Percentiles rank a stretch among this genome's conserved stretches.
Evolutionary conservation across 2,797 vertebrate genomes (phyloP).

Genomic region (Neosalanx taihuensis): DNA sequence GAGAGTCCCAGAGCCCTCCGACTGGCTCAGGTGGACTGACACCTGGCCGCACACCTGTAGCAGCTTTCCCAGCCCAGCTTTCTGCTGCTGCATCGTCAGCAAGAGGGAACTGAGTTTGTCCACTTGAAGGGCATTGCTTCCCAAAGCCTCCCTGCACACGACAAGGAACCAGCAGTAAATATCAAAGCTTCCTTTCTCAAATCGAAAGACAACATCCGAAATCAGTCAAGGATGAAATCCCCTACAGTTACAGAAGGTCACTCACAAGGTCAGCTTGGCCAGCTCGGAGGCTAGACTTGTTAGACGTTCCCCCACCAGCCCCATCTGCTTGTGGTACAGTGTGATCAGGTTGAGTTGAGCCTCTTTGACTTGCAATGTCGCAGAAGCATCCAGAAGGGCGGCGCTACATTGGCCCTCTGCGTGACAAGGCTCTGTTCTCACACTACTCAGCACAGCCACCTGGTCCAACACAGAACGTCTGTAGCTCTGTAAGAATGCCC

Average conservation of each 20-base stretch:
- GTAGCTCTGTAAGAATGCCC: conserved; percentile 63
- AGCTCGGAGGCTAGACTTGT: conserved; percentile 72
- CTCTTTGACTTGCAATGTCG: conserved; percentile 78
- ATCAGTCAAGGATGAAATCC: too few species aligned
- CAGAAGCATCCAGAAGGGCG: conserved; percentile 73
- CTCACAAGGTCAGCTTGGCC: conserved; percentile 83
- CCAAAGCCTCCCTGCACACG: conserved; percentile 68
- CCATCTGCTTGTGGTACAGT: conserved; percentile 74
- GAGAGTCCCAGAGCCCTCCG: conserved; percentile 78
- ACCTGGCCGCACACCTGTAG: conserved; percentile 70
- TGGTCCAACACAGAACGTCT: conserved; percentile 68
- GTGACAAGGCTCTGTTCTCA: conserved; percentile 22
- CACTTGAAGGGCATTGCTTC: conserved; percentile 71
- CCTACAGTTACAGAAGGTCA: conserved; percentile 29
- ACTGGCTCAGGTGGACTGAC: conserved; percentile 67
- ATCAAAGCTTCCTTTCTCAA: neutral
- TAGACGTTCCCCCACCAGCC: conserved; percentile 64
- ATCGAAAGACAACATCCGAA: neutral
- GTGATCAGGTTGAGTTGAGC: conserved; percentile 75
- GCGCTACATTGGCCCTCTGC: conserved; percentile 55
- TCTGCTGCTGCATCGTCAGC: conserved; percentile 70
- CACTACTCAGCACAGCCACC: conserved; percentile 53
- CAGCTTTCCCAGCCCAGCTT: conserved; percentile 66
- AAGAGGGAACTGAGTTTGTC: conserved; percentile 74
- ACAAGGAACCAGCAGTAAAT: conserved; percentile 6